Base-by-base conservation (phyloP, 2,888 invertebrate genomes). In the Eupithecia vulgata region DNA sequence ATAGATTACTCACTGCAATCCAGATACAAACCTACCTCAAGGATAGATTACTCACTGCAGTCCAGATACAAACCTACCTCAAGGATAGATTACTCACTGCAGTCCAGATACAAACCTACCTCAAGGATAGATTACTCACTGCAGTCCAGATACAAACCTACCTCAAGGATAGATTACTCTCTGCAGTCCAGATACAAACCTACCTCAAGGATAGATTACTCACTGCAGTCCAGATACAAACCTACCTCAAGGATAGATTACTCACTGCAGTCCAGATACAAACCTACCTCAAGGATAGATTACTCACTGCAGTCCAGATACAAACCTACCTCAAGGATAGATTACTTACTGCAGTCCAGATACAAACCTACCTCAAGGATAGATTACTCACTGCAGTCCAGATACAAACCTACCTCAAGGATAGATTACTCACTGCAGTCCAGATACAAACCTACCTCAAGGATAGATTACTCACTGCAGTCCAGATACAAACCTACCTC, bases 341-440 rank as follows among this genome's bases (percentile, higher is more conserved):
- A 87, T 87, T 87, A 82, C 86, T 87, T 85, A 85, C 80, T 84
- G 84, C 85, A 84, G 87, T 88, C 88, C 89, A 88, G 85, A 90
- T 88, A 82, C 80, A 87, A 93, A 90, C 91, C 94, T 94, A 93
- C 93, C 93, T 92, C 94, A 93, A 93, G 92, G 90, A 75, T 78
- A 78, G 87, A 87, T 87, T 87, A 82, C 86, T 87, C 85, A 85
- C 80, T 84, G 84, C 85, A 84, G 87, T 88, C 88, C 89, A 88
- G 85, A 90, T 88, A 82, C 80, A 87, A 93, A 90, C 91, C 94
- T 94, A 93, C 93, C 93, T 92, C 94, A 93, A 93, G 92, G 90
- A 75, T 78, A 78, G 87, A 87, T 87, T 87, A 82, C 86, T 87
- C 85, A 85, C 80, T 84, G 84, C 85, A 84, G 87, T 88, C 88